These are phyloP conservation scores for Aphelocoma californica DNA, from an alignment of 2,797 vertebrate genomes.

Conservation along the genomic window DNA sequence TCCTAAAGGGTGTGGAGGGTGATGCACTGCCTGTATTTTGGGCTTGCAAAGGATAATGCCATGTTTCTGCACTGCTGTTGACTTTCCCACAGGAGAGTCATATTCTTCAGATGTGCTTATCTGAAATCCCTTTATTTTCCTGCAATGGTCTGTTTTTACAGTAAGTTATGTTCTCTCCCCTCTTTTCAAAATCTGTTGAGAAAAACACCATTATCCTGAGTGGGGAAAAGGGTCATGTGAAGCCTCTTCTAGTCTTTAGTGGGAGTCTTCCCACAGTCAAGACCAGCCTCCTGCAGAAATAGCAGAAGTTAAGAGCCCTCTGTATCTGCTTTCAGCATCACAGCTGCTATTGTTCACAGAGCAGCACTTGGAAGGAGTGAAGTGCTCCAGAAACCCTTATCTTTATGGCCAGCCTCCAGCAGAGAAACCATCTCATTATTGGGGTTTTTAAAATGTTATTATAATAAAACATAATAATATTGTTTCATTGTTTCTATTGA, in stretches of 20 bases:
- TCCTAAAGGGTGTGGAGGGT: not conserved
- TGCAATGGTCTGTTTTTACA: not conserved
- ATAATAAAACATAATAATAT: not conserved
- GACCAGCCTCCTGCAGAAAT: not conserved
- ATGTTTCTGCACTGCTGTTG: not conserved
- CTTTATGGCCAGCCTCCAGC: not conserved
- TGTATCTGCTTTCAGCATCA: not conserved
- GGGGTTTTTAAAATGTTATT: not conserved
- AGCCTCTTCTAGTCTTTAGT: not conserved
- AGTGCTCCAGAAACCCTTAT: constrained; percentile 31
- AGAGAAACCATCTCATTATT: not conserved
- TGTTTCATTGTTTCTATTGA: not conserved
- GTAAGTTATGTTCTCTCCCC: not conserved
- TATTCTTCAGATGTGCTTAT: not conserved
- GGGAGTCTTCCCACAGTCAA: not conserved
- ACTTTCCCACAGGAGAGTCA: not conserved
- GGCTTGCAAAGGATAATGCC: not conserved
- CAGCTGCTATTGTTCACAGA: not conserved
- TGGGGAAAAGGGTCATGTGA: not conserved
- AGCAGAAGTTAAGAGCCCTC: constrained; percentile 8
- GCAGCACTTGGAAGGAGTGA: not conserved
- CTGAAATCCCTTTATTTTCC: not conserved
- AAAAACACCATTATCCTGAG: not conserved
- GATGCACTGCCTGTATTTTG: not conserved
- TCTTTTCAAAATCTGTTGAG: not conserved